Percentiles rank a stretch among this genome's conserved stretches.
Conservation (phyloP, 2,797 vertebrate genomes). For the Pseudomugil gertrudae region DNA sequence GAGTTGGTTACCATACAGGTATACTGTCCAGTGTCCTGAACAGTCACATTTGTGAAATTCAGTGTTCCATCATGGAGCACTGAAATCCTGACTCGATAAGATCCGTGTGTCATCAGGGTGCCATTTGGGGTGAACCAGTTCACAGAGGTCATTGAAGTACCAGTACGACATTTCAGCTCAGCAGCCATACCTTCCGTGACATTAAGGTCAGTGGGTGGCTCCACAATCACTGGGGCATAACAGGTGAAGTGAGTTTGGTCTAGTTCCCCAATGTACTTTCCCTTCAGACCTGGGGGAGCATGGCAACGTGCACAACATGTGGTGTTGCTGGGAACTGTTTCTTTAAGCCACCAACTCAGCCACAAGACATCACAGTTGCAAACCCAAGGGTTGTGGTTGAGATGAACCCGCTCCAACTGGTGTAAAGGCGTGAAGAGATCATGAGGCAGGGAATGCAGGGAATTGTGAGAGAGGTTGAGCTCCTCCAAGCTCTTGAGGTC, state of each 20-base stretch:
- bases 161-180: conserved; percentile 94
- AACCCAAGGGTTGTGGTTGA: conserved; percentile 97
- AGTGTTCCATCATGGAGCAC: conserved; percentile 95
- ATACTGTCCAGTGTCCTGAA: conserved; percentile 97
- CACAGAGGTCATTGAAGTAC: conserved; percentile 97
- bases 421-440: conserved; percentile 96
- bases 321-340: conserved; percentile 96
- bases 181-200: conserved; percentile 98
- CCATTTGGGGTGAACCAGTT: conserved; percentile 98
- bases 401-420: conserved; percentile 92
- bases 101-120: conserved; percentile 96
- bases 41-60: conserved; percentile 97
- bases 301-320: conserved; percentile 97
- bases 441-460: conserved; percentile 93
- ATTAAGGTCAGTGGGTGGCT: conserved; percentile 95
- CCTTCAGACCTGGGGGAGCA: conserved; percentile 90
- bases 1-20: conserved; percentile 99
- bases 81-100: conserved; percentile 94
- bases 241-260: conserved; percentile 96
- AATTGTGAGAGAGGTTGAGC: conserved; percentile 96
- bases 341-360: conserved; percentile 97
- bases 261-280: conserved; percentile 92
- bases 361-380: conserved; percentile 97
- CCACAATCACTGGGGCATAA: conserved; percentile 96
- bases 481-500: conserved; percentile 96